Evolutionary conservation across 2,888 invertebrate genomes (phyloP), one percentile per base, ranked within the genome.

Genomic region (Caenorhabditis sp.): DNA sequence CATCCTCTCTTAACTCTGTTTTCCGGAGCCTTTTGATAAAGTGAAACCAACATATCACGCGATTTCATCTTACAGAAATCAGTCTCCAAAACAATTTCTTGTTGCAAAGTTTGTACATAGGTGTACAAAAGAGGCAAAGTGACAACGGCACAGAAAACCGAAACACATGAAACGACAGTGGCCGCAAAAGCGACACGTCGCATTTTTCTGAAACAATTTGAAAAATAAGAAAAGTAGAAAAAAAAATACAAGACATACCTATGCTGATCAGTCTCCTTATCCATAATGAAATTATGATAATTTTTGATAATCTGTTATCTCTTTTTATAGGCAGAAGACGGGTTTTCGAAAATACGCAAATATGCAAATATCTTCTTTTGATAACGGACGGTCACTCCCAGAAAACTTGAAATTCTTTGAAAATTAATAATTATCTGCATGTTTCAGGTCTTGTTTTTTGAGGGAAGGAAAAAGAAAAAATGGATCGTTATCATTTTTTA

Each of bases 11-110:
- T 80, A 23, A 67, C 73, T 68, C 80, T 70, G 53, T 65, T 60
- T 50, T 67, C 60, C 31, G 70, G 72, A n/a, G 72, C 80, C 27
- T 80, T 72, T 21, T 76, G 70, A 68, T 81, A 79, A 75, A 87
- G 75, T 59, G 82, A 74, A 26, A 71, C 66, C 75, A 83, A 78
- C 79, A 87, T 78, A 63, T 87, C 86, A 59, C 85, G 86, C 21
- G 85, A 79, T n/a, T n/a, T 62, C 60, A 79, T 82, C 80, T 87
- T 85, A 81, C 87, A 87, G 73, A 83, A 86, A 67, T 85, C 83
- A 56, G 85, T 83, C 67, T 87, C 87, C 56, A 76, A 71, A 12
- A 79, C 68, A 67, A 87, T 73, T 49, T 87, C 87, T 59, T 78
- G 77, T 68, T 87, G 87, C 57, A 87, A 81, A 38, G 70, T 75